Evolutionary conservation across 2,888 invertebrate genomes (phyloP), one percentile per base, ranked within the genome.

Genomic region (Omphaloscelis lunosa): DNA sequence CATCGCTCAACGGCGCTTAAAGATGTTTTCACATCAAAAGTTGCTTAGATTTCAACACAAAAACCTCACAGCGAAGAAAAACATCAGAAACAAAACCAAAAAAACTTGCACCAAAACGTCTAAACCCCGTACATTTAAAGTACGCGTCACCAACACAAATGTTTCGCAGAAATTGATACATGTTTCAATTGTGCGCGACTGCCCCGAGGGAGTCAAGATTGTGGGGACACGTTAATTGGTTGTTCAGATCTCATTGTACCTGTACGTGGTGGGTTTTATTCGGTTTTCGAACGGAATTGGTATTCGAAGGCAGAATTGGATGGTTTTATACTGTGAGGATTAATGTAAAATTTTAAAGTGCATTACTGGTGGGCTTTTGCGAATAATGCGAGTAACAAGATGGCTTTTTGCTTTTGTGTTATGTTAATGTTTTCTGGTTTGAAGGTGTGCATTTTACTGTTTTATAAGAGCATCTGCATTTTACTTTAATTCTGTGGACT

Each of bases 191-290:
- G 77, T 72, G 65, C 63, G 68, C 76, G 76, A 82, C 77, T 71
- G 69, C 63, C 89, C 82, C 86, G 23, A 9, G 87, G 74, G 88
- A 85, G 75, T 81, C 74, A 86, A 84, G 75, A 75, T 75, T 82
- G 88, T 76, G 89, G 86, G 59, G 63, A 77, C 83, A 75, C 70
- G 82, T 78, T 87, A 89, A 87, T 87, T 87, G 86, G 73, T 72
- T 79, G 82, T 80, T 82, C 74, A 75, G 72, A 75, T 78, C 79
- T 84, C 87, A 77, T 85, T 82, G 88, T 85, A 78, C 66, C 66
- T 66, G 67, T 15, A 39, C 70, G 83, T 5, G 84, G 73, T 78
- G 67, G 79, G 23, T 84, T 78, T 83, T 83, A 83, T 83, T 86
- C 51, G 48, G 53, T 63, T 84, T 83, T 72, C 65, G 66, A 75